phyloP scores from a whole-genome alignment of 2,113 vertebrate genomes.

The Mastomys natalensis region DNA sequence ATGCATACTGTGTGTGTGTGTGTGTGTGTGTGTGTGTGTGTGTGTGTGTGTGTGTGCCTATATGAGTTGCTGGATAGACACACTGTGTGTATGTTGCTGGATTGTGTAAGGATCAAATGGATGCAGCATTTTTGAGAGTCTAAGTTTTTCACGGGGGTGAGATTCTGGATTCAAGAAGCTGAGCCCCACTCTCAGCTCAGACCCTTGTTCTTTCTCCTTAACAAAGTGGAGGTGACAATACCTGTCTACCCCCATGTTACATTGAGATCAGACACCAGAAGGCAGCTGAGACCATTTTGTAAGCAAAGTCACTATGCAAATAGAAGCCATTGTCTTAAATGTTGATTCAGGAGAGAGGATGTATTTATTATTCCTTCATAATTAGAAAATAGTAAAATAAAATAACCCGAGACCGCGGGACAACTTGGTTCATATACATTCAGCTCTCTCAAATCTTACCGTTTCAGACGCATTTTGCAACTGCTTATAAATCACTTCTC shows the following conservation, averaged over 20 bases:
- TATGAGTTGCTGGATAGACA: no score
- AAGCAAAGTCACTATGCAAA: constrained; percentile 59
- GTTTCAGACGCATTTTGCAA: constrained; percentile 85
- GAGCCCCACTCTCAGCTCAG: not conserved
- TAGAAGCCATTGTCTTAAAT: constrained; percentile 8
- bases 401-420: constrained; percentile 53
- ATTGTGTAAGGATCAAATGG: not conserved
- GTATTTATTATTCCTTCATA: constrained; percentile 59
- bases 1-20: not conserved
- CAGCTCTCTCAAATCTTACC: constrained; percentile 73
- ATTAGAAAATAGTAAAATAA: constrained; percentile 64
- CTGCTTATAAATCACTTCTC: constrained; percentile 87
- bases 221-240: constrained; percentile 26
- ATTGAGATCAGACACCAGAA: not conserved
- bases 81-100: not conserved
- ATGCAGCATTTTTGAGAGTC: not conserved
- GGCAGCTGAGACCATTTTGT: not conserved
- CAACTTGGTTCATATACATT: constrained; percentile 74
- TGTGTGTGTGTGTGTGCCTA: no score
- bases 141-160: not conserved
- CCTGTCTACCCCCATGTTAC: not conserved
- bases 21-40: no score
- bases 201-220: not conserved
- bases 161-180: not conserved
- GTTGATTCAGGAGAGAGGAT: constrained; percentile 33